These are phyloP conservation scores for Trichogramma dendrolimi DNA, from an alignment of 2,888 invertebrate species.

Conservation along the genomic window DNA sequence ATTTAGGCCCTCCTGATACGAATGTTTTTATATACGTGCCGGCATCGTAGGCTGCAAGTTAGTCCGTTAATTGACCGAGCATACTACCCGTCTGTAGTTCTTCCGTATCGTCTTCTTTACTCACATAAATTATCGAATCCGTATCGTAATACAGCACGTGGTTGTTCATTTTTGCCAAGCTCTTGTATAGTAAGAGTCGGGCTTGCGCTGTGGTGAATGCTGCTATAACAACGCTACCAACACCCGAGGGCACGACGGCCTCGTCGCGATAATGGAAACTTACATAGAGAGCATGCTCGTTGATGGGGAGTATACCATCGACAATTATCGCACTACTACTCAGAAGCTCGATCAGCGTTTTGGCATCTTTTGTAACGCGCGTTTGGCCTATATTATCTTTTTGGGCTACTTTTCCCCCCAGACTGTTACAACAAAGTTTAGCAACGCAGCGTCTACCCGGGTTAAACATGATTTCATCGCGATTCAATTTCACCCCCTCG, in stretches of 20 bases:
- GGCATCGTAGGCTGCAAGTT: neutral
- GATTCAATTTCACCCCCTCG: neutral
- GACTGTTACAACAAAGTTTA: constrained; percentile 14
- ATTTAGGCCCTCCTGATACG: constrained; percentile 15
- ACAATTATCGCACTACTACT: neutral
- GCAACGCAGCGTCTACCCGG: constrained; percentile 9
- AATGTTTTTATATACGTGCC: constrained; percentile 13
- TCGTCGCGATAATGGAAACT: constrained; percentile 4
- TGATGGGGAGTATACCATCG: neutral
- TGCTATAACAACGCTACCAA: constrained; percentile 9
- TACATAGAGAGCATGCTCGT: constrained; percentile 4
- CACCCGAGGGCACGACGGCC: neutral
- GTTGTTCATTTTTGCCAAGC: constrained; percentile 37
- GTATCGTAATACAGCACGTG: constrained; percentile 21
- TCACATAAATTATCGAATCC: constrained; percentile 12
- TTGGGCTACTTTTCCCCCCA: constrained; percentile 23
- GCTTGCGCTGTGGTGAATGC: constrained; percentile 20
- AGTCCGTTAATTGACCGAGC: neutral
- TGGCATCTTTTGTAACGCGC: neutral
- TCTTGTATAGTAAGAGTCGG: constrained; percentile 36
- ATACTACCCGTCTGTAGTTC: neutral
- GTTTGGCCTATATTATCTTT: constrained; percentile 9
- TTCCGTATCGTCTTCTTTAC: neutral
- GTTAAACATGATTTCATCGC: constrained; percentile 11
- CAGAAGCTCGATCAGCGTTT: constrained; percentile 2